A percentile compares a stretch with the other conserved stretches of the same genome.
Conservation (phyloP, 2,888 invertebrate genomes). For the Rhopalosiphum nymphaeae region DNA sequence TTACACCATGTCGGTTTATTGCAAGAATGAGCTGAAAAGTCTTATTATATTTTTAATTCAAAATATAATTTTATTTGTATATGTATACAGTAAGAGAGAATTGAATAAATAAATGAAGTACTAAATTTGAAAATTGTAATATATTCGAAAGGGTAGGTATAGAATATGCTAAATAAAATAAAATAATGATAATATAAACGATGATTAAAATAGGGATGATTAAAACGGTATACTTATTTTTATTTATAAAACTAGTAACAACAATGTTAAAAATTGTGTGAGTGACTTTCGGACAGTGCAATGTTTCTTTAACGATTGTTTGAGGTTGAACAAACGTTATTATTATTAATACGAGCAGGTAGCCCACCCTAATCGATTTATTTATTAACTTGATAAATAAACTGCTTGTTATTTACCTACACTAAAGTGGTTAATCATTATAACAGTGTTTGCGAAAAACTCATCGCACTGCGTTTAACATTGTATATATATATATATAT, state of each 20-base stretch:
- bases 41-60: background rate
- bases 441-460: background rate
- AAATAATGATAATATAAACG: background rate
- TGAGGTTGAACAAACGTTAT: background rate
- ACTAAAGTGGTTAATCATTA: background rate
- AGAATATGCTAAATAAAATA: background rate
- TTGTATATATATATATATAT: background rate
- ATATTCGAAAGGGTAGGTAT: background rate
- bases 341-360: background rate
- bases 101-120: background rate
- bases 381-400: constrained; percentile 14
- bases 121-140: background rate
- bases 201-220: background rate
- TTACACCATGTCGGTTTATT: background rate
- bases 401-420: background rate
- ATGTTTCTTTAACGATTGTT: background rate
- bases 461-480: background rate
- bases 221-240: background rate
- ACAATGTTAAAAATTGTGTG: background rate
- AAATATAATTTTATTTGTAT: background rate
- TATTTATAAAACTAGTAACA: background rate
- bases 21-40: background rate
- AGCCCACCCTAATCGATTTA: background rate
- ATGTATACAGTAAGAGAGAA: too few relatives aligned
- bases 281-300: background rate